phyloP scores from a whole-genome alignment of 2,888 invertebrate genomes.

The Catotricha subobsoleta region DNA sequence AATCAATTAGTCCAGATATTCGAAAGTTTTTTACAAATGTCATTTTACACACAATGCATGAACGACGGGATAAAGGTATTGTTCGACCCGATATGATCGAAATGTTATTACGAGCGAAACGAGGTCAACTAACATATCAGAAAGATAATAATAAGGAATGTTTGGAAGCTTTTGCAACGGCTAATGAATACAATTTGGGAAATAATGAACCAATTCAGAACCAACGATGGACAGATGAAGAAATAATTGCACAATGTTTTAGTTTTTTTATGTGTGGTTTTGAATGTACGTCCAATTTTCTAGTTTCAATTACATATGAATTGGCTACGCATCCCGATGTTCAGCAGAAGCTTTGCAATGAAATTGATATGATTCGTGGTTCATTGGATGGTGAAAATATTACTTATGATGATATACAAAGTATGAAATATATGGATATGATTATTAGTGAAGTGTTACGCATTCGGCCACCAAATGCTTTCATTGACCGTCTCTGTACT shows the following conservation, averaged over 20 bases:
- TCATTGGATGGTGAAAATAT: conserved; percentile 26
- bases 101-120: conserved; percentile 32
- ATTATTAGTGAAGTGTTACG: too few species aligned
- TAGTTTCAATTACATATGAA: conserved; percentile 26
- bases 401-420: conserved; percentile 33
- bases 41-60: not conserved
- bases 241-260: conserved; percentile 32
- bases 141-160: not conserved
- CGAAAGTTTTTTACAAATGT: not conserved
- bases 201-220: conserved; percentile 12
- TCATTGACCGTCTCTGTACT: conserved; percentile 31
- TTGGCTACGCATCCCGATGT: conserved; percentile 26
- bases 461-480: conserved; percentile 31
- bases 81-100: conserved; percentile 24
- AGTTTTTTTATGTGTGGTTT: conserved; percentile 36
- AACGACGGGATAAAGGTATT: not conserved
- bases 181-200: conserved; percentile 25
- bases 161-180: conserved; percentile 20
- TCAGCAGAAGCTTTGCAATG: too few species aligned
- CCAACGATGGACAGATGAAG: conserved; percentile 22
- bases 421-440: conserved; percentile 42
- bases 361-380: conserved; percentile 31
- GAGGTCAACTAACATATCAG: conserved; percentile 17
- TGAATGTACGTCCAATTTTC: conserved; percentile 30
- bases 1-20: conserved; percentile 8